Percentiles rank a stretch among this genome's conserved stretches.
Evolutionary conservation across 2,888 invertebrate species (phyloP).

Genomic region (Rhyacophila evoluta): DNA sequence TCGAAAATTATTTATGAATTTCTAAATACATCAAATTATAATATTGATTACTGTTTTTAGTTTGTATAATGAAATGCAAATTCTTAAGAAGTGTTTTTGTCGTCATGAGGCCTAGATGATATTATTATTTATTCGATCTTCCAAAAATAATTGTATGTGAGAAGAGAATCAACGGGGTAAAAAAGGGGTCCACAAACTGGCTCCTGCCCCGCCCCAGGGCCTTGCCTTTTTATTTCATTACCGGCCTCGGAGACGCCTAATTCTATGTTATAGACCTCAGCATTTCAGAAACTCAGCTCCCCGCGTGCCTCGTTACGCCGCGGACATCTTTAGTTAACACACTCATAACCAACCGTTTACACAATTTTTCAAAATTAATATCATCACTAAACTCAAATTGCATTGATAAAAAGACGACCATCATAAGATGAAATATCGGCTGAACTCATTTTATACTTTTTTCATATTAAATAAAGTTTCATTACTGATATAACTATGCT

Average conservation of each 20-base stretch:
- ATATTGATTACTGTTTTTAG: neutral
- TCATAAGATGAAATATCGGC: no score
- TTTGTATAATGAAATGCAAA: neutral
- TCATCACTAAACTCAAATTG: no score
- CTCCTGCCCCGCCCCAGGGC: slow-evolving; percentile 5
- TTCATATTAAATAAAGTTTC: no score
- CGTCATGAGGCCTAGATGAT: neutral
- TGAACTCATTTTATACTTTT: no score
- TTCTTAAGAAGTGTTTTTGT: neutral
- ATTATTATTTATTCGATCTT: slow-evolving; percentile 1
- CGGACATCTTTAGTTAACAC: slow-evolving; percentile 2
- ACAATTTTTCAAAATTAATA: no score
- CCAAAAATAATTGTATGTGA: neutral
- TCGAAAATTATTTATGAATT: no score
- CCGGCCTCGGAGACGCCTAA: slow-evolving; percentile 1
- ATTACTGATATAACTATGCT: no score
- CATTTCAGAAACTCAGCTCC: neutral
- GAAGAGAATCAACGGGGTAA: slow-evolving; percentile 3
- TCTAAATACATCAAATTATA: neutral
- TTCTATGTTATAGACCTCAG: neutral
- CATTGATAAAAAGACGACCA: no score
- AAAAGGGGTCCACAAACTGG: slow-evolving; percentile 13
- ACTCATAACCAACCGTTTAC: neutral
- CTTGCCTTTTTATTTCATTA: slow-evolving; percentile 7
- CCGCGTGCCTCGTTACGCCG: neutral